Evolutionary conservation across 2,797 vertebrate species (phyloP).

Genomic region (Eupleurogrammus muticus): DNA sequence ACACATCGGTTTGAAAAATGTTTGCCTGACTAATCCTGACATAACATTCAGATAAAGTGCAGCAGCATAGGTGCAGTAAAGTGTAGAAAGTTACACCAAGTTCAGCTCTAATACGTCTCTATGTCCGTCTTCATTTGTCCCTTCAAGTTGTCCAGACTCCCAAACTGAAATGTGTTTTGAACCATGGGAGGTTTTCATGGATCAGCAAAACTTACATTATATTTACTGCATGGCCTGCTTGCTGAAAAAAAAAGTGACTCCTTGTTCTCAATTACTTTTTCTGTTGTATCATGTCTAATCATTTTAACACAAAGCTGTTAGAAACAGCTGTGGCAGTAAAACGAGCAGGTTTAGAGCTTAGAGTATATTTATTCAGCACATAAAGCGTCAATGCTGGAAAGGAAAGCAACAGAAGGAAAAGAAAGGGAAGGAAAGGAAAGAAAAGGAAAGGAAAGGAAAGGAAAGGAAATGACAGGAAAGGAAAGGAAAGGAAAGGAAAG

Average conservation of each 20-base stretch:
- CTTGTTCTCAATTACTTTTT: not conserved
- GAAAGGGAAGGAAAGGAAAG: no score
- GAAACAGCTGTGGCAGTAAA: not conserved
- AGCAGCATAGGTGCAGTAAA: constrained; percentile 2
- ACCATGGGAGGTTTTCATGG: constrained; percentile 12
- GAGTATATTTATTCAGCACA: no score
- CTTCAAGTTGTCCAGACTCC: not conserved
- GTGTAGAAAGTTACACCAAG: not conserved
- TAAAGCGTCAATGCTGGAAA: no score
- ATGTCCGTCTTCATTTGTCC: not conserved
- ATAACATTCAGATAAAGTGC: not conserved
- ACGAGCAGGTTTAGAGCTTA: no score
- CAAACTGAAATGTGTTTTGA: constrained; percentile 8
- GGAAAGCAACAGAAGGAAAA: no score
- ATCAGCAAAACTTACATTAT: constrained; percentile 29
- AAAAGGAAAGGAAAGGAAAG: no score
- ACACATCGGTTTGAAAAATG: not conserved
- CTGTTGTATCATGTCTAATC: not conserved
- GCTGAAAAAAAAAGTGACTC: constrained; percentile 21
- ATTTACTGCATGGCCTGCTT: constrained; percentile 27
- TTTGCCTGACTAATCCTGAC: not conserved
- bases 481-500: no score
- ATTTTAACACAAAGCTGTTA: not conserved
- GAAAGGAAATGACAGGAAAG: no score
- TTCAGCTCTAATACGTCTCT: not conserved